Evolutionary conservation across 2,888 invertebrate genomes (phyloP).

Genomic region (Hetaerina titia): DNA sequence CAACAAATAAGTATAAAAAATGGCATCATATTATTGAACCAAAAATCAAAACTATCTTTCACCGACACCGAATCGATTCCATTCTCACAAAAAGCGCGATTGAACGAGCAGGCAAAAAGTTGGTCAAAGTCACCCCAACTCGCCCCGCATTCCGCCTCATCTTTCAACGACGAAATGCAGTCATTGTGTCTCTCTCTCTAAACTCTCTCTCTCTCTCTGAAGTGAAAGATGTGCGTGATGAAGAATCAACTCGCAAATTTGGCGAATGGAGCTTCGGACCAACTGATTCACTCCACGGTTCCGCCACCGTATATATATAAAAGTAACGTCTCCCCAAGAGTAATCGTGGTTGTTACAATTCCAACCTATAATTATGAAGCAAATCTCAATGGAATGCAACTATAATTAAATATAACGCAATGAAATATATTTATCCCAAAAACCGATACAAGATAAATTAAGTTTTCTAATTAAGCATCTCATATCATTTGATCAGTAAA

Average conservation of each 20-base stretch:
- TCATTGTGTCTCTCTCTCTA: neutral
- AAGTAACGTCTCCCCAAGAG: neutral
- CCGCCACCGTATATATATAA: neutral
- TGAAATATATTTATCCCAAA: neutral
- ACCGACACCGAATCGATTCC: neutral
- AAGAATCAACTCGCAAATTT: neutral
- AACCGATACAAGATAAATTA: neutral
- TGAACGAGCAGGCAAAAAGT: neutral
- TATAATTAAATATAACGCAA: neutral
- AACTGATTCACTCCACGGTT: neutral
- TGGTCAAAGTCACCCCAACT: constrained; percentile 2
- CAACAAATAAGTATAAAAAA: no score
- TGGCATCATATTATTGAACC: no score
- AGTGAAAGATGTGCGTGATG: neutral
- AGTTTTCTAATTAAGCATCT: neutral
- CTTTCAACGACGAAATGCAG: neutral
- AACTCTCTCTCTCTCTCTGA: neutral
- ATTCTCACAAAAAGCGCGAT: no score
- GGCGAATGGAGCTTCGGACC: neutral
- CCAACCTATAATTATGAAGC: neutral
- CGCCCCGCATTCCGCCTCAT: neutral
- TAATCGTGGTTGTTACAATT: neutral
- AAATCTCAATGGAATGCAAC: neutral
- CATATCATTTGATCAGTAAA: no score
- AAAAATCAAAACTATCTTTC: neutral